Evolutionary conservation across 2,888 invertebrate species (phyloP).

Genomic region (Heteropelma amictum): DNA sequence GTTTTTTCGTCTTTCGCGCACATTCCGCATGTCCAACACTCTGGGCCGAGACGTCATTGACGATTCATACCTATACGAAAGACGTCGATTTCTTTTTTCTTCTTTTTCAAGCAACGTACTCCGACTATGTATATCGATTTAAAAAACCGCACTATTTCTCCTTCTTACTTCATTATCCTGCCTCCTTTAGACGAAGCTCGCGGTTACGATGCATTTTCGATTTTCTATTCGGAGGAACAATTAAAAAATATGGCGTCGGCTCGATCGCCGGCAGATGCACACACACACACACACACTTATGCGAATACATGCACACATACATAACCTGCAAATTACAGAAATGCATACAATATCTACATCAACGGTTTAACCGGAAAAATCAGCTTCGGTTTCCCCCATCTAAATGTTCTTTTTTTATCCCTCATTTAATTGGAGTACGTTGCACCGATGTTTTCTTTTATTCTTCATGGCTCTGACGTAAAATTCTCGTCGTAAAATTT

Average conservation of each 20-base stretch:
- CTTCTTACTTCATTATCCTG: constrained; percentile 6
- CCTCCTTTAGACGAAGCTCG: neutral
- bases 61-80: no score
- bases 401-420: neutral
- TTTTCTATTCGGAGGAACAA: constrained; percentile 41
- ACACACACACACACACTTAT: neutral
- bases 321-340: no score
- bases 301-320: neutral
- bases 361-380: constrained; percentile 29
- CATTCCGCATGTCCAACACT: no score
- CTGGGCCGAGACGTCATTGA: no score
- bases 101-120: constrained; percentile 22
- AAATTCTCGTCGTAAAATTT: constrained; percentile 13
- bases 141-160: no score
- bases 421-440: constrained; percentile 16
- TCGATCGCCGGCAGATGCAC: neutral
- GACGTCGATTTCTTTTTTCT: no score
- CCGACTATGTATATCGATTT: constrained; percentile 11
- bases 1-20: neutral
- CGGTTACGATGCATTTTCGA: constrained; percentile 16
- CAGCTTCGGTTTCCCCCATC: neutral
- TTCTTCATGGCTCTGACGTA: neutral
- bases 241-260: constrained; percentile 31
- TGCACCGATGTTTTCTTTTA: neutral
- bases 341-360: constrained; percentile 47